Percentiles rank a stretch among this genome's conserved stretches.
Conservation (phyloP, 2,113 vertebrate species). For the Madoqua kirkii region DNA sequence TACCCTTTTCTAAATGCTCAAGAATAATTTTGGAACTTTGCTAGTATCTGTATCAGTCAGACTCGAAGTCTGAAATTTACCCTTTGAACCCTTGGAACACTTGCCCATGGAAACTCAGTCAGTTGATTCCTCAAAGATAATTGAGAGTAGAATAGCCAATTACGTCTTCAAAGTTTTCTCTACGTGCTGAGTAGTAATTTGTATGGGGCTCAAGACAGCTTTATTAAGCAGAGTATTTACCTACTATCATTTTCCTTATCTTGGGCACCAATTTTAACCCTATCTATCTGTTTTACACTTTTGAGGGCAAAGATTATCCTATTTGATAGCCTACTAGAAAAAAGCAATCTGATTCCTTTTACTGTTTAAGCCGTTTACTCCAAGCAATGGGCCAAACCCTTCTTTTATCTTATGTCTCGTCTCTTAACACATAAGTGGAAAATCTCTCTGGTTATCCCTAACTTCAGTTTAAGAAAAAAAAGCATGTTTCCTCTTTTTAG, state of each 20-base stretch:
- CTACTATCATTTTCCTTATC: not conserved
- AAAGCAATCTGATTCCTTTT: not conserved
- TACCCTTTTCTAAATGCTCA: not conserved
- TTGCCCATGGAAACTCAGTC: not conserved
- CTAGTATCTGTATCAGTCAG: not conserved
- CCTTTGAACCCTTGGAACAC: not conserved
- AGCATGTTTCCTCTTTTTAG: not conserved
- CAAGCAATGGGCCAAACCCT: not conserved
- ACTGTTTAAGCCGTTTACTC: not conserved
- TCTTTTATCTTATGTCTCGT: not conserved
- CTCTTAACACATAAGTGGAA: not conserved
- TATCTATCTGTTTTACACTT: not conserved
- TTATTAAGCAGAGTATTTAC: slow-evolving; percentile 9
- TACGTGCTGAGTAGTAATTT: not conserved
- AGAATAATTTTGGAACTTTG: not conserved
- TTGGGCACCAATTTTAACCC: slow-evolving; percentile 14
- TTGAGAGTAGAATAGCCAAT: not conserved
- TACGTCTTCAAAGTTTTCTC: not conserved
- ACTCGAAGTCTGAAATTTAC: not conserved
- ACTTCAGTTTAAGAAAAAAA: not conserved
- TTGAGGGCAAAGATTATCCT: not conserved
- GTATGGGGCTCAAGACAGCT: not conserved
- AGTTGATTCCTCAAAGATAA: not conserved
- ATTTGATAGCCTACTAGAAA: not conserved
- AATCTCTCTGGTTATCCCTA: not conserved